These are phyloP conservation scores for Volucella bombylans DNA, from an alignment of 2,888 invertebrate genomes.

Conservation along the genomic window DNA sequence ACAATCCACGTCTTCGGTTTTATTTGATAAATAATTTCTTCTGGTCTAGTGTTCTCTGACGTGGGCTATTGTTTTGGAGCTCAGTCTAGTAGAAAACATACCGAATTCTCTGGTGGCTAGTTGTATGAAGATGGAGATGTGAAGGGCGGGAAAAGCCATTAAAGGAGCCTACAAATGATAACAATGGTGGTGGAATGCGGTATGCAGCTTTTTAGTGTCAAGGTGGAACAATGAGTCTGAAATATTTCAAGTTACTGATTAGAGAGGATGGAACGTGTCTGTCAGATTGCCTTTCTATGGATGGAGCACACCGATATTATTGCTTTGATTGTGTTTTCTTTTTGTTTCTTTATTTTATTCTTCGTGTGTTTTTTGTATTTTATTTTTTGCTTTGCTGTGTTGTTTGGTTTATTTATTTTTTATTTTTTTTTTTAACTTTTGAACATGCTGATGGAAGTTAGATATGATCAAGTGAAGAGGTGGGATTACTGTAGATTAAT, in stretches of 20 bases:
- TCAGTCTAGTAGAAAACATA: constrained; percentile 19
- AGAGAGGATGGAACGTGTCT: constrained; percentile 66
- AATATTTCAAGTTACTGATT: constrained; percentile 60
- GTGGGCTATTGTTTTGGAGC: constrained; percentile 50
- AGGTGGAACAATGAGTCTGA: constrained; percentile 65
- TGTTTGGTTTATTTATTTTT: not conserved
- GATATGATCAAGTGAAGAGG: constrained; percentile 39
- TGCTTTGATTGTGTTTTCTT: constrained; percentile 46
- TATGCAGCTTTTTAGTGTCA: constrained; percentile 74
- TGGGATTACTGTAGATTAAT: constrained; percentile 70
- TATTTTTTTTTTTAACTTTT: constrained; percentile 25
- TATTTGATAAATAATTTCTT: constrained; percentile 59
- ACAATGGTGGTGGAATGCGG: constrained; percentile 68
- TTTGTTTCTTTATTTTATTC: constrained; percentile 31
- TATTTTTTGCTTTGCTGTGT: no score
- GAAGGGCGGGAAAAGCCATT: constrained; percentile 36
- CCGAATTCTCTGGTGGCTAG: constrained; percentile 8
- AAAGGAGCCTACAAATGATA: constrained; percentile 58
- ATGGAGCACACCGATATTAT: constrained; percentile 41
- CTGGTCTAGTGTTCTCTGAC: constrained; percentile 17
- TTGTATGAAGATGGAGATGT: constrained; percentile 10
- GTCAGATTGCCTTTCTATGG: constrained; percentile 62
- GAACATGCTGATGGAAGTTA: constrained; percentile 17
- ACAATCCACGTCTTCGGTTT: constrained; percentile 37
- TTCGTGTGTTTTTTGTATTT: not conserved